Conservation (phyloP, 2,797 vertebrate genomes). For the Epinephelus coioides region DNA sequence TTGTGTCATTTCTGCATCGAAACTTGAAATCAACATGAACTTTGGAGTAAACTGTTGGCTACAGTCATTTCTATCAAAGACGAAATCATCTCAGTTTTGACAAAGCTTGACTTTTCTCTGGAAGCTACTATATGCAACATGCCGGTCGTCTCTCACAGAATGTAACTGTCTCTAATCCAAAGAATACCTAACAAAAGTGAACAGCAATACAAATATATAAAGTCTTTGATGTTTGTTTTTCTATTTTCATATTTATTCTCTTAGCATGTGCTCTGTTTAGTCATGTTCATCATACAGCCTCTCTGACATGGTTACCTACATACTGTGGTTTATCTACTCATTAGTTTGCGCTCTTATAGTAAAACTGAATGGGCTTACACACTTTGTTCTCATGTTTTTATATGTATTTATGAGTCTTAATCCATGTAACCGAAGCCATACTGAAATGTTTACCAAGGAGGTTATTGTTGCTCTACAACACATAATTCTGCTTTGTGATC, state of each 20-base stretch:
- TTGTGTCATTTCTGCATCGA: not conserved
- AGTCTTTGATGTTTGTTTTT: conserved; percentile 55
- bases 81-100: conserved; percentile 71
- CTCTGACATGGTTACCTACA: conserved; percentile 46
- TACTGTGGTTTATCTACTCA: conserved; percentile 58
- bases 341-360: conserved; percentile 40
- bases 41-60: conserved; percentile 6
- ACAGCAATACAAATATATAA: conserved; percentile 67
- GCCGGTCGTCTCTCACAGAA: conserved; percentile 59
- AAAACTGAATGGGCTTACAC: conserved; percentile 15
- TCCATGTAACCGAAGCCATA: conserved; percentile 68
- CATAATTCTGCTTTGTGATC: conserved; percentile 63
- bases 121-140: conserved; percentile 66
- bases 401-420: conserved; percentile 83
- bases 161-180: conserved; percentile 60
- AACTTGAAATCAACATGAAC: conserved; percentile 28
- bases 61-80: conserved; percentile 22
- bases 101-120: conserved; percentile 58
- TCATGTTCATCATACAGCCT: conserved; percentile 64
- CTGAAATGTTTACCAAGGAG: conserved; percentile 68
- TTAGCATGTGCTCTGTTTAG: conserved; percentile 73
- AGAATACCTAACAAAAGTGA: conserved; percentile 47
- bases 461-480: conserved; percentile 47
- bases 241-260: conserved; percentile 79
- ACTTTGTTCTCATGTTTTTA: conserved; percentile 44